phyloP scores from a whole-genome alignment of 2,797 vertebrate genomes.

The Urosaurus nigricauda region DNA sequence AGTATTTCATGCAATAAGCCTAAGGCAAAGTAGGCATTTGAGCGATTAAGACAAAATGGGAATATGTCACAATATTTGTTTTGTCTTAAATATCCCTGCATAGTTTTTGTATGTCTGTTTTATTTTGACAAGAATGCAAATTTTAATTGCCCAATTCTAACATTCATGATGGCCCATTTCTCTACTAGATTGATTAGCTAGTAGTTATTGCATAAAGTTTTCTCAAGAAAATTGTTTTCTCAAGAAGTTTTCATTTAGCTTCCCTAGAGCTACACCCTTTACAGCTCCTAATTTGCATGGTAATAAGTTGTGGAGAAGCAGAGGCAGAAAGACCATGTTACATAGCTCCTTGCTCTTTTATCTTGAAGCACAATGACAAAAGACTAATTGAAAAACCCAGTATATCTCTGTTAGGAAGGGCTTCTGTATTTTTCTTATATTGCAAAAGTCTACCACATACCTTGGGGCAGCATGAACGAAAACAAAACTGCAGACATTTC shows the following conservation, averaged over 20 bases:
- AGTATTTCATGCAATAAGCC: background rate
- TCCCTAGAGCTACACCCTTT: slow-evolving; percentile 33
- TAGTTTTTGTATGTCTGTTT: slow-evolving; percentile 19
- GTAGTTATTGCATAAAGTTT: slow-evolving; percentile 19
- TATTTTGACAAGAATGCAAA: slow-evolving; percentile 31
- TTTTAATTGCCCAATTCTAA: slow-evolving; percentile 20
- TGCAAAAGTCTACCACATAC: background rate
- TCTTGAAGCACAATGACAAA: background rate
- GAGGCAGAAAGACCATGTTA: background rate
- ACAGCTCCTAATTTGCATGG: slow-evolving; percentile 40
- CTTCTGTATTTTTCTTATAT: slow-evolving; percentile 14
- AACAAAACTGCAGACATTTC: background rate
- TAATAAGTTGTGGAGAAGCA: slow-evolving; percentile 35
- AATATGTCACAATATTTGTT: slow-evolving; percentile 22
- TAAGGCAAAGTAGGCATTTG: slow-evolving; percentile 8
- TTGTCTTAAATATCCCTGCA: background rate
- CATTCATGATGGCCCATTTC: slow-evolving; percentile 19
- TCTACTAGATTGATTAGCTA: slow-evolving; percentile 20
- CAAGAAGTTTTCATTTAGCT: slow-evolving; percentile 21
- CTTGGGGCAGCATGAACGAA: background rate
- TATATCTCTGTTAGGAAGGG: background rate
- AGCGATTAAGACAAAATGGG: background rate
- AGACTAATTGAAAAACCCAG: slow-evolving; percentile 29
- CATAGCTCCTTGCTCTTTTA: background rate
- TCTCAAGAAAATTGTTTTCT: slow-evolving; percentile 23